Percentiles rank a stretch among this genome's conserved stretches.
These are phyloP conservation scores for Pygocentrus nattereri DNA, from an alignment of 2,797 vertebrate species.

Conservation along the genomic window DNA sequence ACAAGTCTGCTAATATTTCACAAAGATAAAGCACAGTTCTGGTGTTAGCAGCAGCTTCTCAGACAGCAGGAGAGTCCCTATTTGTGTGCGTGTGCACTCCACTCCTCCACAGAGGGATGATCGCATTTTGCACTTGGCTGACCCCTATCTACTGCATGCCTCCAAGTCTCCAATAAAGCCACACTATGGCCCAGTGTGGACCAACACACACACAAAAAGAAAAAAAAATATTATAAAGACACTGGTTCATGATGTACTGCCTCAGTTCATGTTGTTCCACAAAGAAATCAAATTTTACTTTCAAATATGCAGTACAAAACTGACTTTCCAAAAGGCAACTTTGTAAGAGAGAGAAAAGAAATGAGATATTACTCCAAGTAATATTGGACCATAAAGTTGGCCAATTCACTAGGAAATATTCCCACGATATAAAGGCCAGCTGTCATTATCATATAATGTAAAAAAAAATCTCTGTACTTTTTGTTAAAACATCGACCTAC, in stretches of 20 bases:
- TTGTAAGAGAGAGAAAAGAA: background rate
- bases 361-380: no score
- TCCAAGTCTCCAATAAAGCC: constrained; percentile 61
- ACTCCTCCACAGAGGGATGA: constrained; percentile 56
- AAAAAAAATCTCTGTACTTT: no score
- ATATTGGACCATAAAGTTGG: no score
- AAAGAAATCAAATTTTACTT: constrained; percentile 12
- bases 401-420: background rate
- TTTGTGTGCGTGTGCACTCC: constrained; percentile 43
- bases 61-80: constrained; percentile 34
- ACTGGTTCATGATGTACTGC: background rate
- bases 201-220: background rate
- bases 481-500: no score
- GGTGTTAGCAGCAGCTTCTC: constrained; percentile 18
- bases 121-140: constrained; percentile 67
- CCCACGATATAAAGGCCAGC: no score
- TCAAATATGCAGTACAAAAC: constrained; percentile 11
- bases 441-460: no score
- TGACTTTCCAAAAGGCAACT: background rate
- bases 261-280: background rate
- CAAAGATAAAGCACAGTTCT: background rate
- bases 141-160: constrained; percentile 66
- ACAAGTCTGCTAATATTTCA: constrained; percentile 48
- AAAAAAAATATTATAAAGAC: background rate
- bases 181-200: background rate